A percentile compares a stretch with the other conserved stretches of the same genome.
These are phyloP conservation scores for Drosophila saltans DNA, from an alignment of 1,140 invertebrate species.

Conservation along the genomic window DNA sequence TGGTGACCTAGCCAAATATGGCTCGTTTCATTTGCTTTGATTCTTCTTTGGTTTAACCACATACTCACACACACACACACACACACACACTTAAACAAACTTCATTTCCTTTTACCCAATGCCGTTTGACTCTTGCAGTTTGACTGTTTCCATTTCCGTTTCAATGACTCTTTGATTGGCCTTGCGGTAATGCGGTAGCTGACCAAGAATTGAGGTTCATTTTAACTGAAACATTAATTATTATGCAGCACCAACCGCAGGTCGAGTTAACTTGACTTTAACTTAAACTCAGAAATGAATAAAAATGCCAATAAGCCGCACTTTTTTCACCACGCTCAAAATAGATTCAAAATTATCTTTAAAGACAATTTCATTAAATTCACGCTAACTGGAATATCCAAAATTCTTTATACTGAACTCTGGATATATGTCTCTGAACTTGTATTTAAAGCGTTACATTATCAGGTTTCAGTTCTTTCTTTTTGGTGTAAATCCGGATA, in stretches of 20 bases:
- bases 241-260: conserved; percentile 38
- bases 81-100: conserved; percentile 30
- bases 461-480: no score
- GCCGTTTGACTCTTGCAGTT: conserved; percentile 74
- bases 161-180: conserved; percentile 79
- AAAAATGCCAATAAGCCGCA: background rate
- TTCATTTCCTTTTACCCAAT: conserved; percentile 77
- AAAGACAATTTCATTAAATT: no score
- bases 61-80: conserved; percentile 7
- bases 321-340: background rate
- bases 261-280: background rate
- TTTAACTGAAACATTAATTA: conserved; percentile 64
- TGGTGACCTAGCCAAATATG: conserved; percentile 48
- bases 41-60: conserved; percentile 19
- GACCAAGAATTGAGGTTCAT: conserved; percentile 35
- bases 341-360: no score
- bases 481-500: no score
- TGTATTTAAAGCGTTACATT: no score
- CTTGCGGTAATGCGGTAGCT: conserved; percentile 57
- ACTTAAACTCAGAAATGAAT: background rate
- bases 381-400: no score
- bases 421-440: no score
- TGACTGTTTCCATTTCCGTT: conserved; percentile 69
- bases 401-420: no score
- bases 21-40: conserved; percentile 18